phyloP scores from a whole-genome alignment of 2,888 invertebrate species.

The Ectemnius continuus region DNA sequence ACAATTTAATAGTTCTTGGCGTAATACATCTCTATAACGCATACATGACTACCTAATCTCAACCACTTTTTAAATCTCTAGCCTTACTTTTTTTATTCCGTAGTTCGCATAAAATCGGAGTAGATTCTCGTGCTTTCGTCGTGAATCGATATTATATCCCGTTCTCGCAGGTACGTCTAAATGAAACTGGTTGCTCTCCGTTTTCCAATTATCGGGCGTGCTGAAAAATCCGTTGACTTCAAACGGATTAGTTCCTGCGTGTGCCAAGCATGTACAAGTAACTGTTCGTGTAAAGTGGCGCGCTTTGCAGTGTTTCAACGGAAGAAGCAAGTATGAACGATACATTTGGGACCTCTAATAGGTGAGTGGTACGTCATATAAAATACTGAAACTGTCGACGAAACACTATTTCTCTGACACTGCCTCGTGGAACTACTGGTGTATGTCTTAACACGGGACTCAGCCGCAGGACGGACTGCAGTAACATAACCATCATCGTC shows the following conservation, averaged over 20 bases:
- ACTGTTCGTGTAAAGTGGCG: background rate
- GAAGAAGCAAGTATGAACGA: background rate
- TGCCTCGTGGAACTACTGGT: constrained; percentile 40
- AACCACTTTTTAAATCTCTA: constrained; percentile 16
- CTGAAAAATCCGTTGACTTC: background rate
- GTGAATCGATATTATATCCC: constrained; percentile 12
- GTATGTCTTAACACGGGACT: constrained; percentile 26
- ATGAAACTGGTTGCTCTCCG: too few species aligned
- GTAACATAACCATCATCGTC: constrained; percentile 38
- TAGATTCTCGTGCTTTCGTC: constrained; percentile 27
- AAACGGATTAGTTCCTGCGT: background rate
- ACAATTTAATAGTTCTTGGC: constrained; percentile 39
- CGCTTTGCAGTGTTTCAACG: background rate
- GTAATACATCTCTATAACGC: constrained; percentile 38
- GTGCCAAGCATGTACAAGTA: constrained; percentile 6
- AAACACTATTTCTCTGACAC: constrained; percentile 33
- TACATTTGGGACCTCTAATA: constrained; percentile 5
- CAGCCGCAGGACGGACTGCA: constrained; percentile 63
- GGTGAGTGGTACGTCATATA: constrained; percentile 35
- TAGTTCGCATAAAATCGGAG: constrained; percentile 20
- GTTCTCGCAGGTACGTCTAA: constrained; percentile 2
- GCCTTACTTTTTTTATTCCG: constrained; percentile 27
- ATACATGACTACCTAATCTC: constrained; percentile 13
- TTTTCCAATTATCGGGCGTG: background rate
- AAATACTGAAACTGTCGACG: constrained; percentile 37